Conservation (phyloP, 2,797 vertebrate species). For the Sarcoramphus papa region DNA sequence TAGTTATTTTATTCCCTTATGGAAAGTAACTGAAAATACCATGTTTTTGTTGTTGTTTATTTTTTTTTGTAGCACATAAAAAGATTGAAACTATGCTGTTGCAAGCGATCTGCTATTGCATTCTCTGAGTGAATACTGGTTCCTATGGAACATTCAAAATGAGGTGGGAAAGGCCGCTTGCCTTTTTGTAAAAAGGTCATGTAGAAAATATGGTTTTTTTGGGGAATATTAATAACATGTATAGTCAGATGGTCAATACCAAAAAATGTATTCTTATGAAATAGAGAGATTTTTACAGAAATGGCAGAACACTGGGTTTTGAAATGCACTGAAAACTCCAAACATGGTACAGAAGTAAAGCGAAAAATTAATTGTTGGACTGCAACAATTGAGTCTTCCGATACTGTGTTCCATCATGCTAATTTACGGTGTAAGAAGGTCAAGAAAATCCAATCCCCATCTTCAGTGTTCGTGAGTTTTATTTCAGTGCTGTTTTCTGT, state of each 20-base stretch:
- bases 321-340: neutral
- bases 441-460: neutral
- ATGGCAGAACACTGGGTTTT: neutral
- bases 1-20: neutral
- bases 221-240: neutral
- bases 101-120: neutral
- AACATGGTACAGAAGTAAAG: neutral
- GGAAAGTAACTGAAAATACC: neutral
- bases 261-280: neutral
- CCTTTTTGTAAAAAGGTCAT: neutral
- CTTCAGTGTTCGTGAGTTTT: fast-evolving
- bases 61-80: neutral
- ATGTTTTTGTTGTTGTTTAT: neutral
- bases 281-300: neutral
- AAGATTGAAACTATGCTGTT: neutral
- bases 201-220: neutral
- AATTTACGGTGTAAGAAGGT: neutral
- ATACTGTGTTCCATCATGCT: neutral
- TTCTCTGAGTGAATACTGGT: neutral
- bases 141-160: neutral
- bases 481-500: neutral
- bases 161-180: neutral
- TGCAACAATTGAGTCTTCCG: neutral
- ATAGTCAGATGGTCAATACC: neutral
- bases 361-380: neutral